These are phyloP conservation scores for Rafetus swinhoei DNA, from an alignment of 2,113 vertebrate genomes.

Conservation along the genomic window DNA sequence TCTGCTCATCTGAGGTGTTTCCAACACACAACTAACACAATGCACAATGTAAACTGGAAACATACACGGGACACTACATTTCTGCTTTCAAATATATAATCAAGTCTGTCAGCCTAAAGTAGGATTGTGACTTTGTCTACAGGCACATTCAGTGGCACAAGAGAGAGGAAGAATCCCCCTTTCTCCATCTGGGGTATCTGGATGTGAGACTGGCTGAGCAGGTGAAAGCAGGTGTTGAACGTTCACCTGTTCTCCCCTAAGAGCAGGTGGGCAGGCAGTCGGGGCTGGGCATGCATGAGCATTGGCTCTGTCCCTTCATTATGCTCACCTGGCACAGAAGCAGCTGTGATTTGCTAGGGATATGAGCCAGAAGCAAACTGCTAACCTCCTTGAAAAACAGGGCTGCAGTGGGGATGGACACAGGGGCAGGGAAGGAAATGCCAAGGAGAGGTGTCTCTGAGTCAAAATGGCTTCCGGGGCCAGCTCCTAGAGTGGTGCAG, in stretches of 20 bases:
- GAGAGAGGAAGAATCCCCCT: fast-evolving
- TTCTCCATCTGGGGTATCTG: neutral
- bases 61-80: fast-evolving
- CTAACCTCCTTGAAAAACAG: neutral
- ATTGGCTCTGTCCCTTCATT: neutral
- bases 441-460: neutral
- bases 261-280: neutral
- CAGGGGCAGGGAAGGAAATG: neutral
- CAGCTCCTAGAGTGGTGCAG: neutral
- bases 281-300: neutral
- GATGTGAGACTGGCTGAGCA: neutral
- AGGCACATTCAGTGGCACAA: neutral
- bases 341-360: neutral
- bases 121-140: neutral
- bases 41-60: neutral
- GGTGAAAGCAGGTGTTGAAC: neutral
- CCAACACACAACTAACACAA: fast-evolving
- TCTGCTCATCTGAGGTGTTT: neutral
- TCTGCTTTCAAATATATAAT: neutral
- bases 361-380: neutral
- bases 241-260: neutral
- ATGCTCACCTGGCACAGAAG: neutral
- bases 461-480: neutral
- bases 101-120: fast-evolving
- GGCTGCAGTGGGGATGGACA: neutral